These are phyloP conservation scores for Diarsia dahlii DNA, from an alignment of 2,888 invertebrate genomes.

Conservation along the genomic window DNA sequence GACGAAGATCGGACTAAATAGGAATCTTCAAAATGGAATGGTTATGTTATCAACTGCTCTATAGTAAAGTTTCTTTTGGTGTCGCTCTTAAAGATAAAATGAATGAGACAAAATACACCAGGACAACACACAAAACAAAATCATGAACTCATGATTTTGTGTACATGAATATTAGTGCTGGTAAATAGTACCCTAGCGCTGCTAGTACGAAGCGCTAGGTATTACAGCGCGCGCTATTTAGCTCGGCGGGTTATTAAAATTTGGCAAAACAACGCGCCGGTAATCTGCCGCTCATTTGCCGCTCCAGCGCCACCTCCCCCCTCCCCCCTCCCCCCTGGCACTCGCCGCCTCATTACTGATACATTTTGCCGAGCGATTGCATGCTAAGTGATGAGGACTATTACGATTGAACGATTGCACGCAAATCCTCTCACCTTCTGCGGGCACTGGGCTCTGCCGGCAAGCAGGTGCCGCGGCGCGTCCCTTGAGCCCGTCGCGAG, in stretches of 20 bases:
- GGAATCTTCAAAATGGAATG: too few relatives aligned
- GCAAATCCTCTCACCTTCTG: background rate
- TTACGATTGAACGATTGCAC: slow-evolving; percentile 35
- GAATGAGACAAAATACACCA: background rate
- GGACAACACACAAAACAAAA: background rate
- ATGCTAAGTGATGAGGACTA: slow-evolving; percentile 43
- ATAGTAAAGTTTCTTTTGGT: background rate
- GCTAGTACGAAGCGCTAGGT: background rate
- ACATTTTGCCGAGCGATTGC: slow-evolving; percentile 50
- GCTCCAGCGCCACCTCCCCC: slow-evolving; percentile 36
- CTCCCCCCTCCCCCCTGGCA: too few relatives aligned
- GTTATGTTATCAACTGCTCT: background rate
- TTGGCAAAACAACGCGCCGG: slow-evolving; percentile 54
- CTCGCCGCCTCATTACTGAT: slow-evolving; percentile 47
- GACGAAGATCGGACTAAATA: too few relatives aligned
- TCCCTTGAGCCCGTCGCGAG: slow-evolving; percentile 8
- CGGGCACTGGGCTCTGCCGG: background rate
- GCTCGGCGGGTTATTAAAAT: slow-evolving; percentile 59
- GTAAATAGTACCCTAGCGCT: background rate
- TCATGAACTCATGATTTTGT: background rate
- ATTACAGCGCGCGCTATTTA: slow-evolving; percentile 14
- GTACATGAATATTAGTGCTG: slow-evolving; percentile 11
- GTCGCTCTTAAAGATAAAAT: background rate
- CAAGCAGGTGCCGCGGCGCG: background rate
- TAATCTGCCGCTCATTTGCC: slow-evolving; percentile 66